A percentile compares a stretch with the other conserved stretches of the same genome.
phyloP scores from a whole-genome alignment of 2,797 vertebrate genomes.

The Phylloscopus collybita region DNA sequence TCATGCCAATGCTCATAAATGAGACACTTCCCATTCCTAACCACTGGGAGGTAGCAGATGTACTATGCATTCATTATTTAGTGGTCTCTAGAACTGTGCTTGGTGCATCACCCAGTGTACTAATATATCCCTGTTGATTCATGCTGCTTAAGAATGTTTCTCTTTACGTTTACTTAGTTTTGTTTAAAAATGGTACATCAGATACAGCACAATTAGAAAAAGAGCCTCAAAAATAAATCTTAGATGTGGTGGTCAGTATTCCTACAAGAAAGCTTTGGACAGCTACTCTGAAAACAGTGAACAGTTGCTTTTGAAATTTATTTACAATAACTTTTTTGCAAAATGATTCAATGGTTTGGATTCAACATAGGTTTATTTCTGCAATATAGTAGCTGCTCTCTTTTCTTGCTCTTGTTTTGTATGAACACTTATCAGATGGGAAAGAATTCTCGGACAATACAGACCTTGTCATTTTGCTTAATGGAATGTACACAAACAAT shows the following conservation, averaged over 20 bases:
- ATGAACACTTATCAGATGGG: not conserved
- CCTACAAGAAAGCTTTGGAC: not conserved
- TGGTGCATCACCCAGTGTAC: not conserved
- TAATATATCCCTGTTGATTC: not conserved
- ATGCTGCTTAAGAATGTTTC: not conserved
- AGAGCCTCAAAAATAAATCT: not conserved
- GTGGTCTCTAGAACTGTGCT: not conserved
- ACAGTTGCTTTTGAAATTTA: not conserved
- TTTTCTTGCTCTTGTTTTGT: not conserved
- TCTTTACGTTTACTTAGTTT: not conserved
- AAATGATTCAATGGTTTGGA: not conserved
- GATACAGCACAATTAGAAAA: not conserved
- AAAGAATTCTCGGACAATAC: not conserved
- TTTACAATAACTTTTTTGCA: not conserved
- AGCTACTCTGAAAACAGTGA: not conserved
- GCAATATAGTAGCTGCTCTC: not conserved
- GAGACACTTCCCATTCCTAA: conserved; percentile 58
- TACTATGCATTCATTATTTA: conserved; percentile 55
- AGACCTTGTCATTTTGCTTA: not conserved
- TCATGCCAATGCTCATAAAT: not conserved
- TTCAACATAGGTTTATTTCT: not conserved
- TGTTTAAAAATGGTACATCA: not conserved
- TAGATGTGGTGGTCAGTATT: not conserved
- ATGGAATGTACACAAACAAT: not conserved
- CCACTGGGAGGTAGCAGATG: conserved; percentile 77